Evolutionary conservation across 2,888 invertebrate genomes (phyloP).

Genomic region (Orthonychiurus folsomi): DNA sequence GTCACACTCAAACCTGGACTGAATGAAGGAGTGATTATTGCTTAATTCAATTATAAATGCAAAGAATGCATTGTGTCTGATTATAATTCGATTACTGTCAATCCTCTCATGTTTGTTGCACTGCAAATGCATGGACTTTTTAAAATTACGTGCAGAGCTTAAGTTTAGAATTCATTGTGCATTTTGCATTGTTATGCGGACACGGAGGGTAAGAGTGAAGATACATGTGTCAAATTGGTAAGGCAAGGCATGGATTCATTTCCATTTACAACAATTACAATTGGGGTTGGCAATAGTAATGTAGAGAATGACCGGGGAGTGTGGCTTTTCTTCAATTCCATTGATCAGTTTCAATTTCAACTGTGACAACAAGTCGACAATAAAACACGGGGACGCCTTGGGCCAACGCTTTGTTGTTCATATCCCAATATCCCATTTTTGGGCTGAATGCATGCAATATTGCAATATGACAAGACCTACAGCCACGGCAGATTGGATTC

Average conservation of each 20-base stretch:
- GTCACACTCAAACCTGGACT: neutral
- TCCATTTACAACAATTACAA: too few relatives aligned
- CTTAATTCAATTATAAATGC: neutral
- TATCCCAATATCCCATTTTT: neutral
- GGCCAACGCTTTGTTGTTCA: too few relatives aligned
- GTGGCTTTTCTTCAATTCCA: neutral
- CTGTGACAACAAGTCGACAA: neutral
- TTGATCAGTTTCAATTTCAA: neutral
- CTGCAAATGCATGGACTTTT: neutral
- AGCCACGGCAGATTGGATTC: too few relatives aligned
- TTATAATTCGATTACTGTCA: slow-evolving; percentile 1
- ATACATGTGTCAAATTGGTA: neutral
- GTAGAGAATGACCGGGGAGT: too few relatives aligned
- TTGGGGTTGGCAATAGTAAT: too few relatives aligned
- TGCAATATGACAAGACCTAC: too few relatives aligned
- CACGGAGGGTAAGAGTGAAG: too few relatives aligned
- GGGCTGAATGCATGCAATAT: too few relatives aligned
- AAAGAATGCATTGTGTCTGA: neutral
- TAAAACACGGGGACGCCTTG: neutral
- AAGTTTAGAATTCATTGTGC: too few relatives aligned
- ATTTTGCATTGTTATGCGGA: too few relatives aligned
- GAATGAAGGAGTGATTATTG: neutral
- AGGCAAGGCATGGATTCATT: too few relatives aligned
- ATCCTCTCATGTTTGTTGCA: neutral
- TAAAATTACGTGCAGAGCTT: too few relatives aligned